phyloP scores from a whole-genome alignment of 2,113 vertebrate genomes.

The Nesogale talazaci region DNA sequence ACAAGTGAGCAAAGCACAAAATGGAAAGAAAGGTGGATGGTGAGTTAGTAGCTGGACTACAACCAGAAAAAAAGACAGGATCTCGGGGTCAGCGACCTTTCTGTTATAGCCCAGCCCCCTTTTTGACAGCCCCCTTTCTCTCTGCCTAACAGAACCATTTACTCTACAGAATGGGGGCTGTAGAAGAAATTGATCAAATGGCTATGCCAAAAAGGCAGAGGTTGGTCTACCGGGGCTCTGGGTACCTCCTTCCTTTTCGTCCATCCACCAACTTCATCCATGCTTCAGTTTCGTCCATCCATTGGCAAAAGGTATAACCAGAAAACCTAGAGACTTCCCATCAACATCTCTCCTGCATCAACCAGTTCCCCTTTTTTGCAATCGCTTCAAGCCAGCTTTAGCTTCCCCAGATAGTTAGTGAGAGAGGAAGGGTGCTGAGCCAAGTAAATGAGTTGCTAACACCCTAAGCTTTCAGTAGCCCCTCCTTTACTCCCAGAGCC shows the following conservation, averaged over 20 bases:
- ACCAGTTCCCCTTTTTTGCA: neutral
- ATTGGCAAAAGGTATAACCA: neutral
- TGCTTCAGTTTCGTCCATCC: too few species aligned
- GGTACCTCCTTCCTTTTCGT: neutral
- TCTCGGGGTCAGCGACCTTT: neutral
- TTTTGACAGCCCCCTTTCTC: neutral
- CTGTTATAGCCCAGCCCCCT: neutral
- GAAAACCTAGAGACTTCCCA: neutral
- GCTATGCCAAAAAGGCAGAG: slow-evolving; percentile 12
- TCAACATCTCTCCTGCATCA: neutral
- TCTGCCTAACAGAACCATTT: neutral
- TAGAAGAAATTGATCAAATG: neutral
- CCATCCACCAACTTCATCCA: neutral
- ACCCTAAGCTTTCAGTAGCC: neutral
- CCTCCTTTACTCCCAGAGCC: neutral
- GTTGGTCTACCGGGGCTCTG: neutral
- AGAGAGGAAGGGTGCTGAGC: neutral
- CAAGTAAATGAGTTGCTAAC: neutral
- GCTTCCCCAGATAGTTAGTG: neutral
- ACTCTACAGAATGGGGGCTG: neutral
- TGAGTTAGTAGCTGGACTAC: neutral
- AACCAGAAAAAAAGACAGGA: neutral
- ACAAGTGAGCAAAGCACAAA: slow-evolving; percentile 34
- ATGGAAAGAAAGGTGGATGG: neutral
- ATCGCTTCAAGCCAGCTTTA: neutral